Base-by-base conservation (phyloP, 37 sponge, comb jelly and placozoan species). In the Agelas oroides region DNA sequence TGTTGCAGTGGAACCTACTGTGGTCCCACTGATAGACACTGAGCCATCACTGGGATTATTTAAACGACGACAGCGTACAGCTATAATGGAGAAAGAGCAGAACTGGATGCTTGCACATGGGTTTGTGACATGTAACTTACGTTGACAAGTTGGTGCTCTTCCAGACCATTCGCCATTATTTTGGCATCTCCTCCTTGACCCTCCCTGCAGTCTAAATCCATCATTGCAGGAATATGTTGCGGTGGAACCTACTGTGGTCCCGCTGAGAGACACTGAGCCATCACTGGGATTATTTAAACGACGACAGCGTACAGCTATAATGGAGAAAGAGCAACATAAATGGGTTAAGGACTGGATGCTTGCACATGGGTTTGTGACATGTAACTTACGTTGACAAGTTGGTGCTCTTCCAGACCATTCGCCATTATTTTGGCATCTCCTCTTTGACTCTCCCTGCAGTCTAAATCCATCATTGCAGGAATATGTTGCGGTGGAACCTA, bases 111-210 rank as follows among this genome's bases (percentile, higher is more conserved):
- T 59, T 53, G 83, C n/a, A n/a, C n/a, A n/a, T n/a, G n/a, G n/a
- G n/a, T n/a, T n/a, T n/a, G n/a, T n/a, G n/a, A 30, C n/a, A 37
- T n/a, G 17, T 2, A 23, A 66, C 84, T 79, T 83, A 92, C 92
- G 52, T 65, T 25, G 27, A 46, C 94, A 93, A 0, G 37, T 0
- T 31, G 94, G 89, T 28, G 36, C 72, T 39, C 46, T 16, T 23
- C 87, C 87, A 59, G 87, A 86, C 94, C 94, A 93, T 8, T 53
- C 32, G n/a, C 79, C 90, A 87, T 75, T 67, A 6, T 52, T 53
- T 41, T 78, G 79, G 35, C 94, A 93, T 5, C 23, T 74, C 21
- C 90, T 70, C 5, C 17, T 21, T 0, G 27, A 16, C 1, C 20
- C 32, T 40, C 94, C 94, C n/a, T n/a, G n/a, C 20, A 89, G 54